These are phyloP conservation scores for Helogale parvula DNA, from an alignment of 2,113 vertebrate genomes.

Conservation along the genomic window DNA sequence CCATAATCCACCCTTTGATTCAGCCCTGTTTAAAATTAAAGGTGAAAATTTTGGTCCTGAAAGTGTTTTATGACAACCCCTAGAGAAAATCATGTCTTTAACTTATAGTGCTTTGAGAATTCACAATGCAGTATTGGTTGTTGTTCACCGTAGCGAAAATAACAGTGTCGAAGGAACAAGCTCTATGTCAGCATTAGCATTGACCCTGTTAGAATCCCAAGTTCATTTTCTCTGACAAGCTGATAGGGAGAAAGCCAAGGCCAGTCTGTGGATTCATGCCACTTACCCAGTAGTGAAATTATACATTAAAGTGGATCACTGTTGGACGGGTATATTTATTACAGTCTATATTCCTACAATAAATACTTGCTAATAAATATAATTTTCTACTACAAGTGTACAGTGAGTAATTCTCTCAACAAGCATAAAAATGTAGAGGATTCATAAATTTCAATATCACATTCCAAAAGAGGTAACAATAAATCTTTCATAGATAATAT, in stretches of 20 bases:
- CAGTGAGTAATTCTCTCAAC: neutral
- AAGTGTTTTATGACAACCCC: neutral
- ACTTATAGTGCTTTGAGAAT: constrained; percentile 20
- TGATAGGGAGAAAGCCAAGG: constrained; percentile 23
- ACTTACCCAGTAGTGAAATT: neutral
- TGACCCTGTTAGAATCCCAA: neutral
- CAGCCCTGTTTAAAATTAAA: constrained; percentile 40
- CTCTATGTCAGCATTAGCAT: neutral
- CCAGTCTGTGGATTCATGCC: neutral
- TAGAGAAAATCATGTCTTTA: constrained; percentile 8
- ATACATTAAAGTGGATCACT: neutral
- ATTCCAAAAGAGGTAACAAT: neutral
- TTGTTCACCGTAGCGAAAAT: constrained; percentile 8
- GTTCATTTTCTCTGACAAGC: constrained; percentile 6
- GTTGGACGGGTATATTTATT: neutral
- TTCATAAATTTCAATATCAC: neutral
- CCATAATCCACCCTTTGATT: constrained; percentile 16
- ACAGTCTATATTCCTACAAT: neutral
- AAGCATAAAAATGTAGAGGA: neutral
- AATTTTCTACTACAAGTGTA: constrained; percentile 7
- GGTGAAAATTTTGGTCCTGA: constrained; percentile 22
- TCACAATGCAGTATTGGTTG: neutral
- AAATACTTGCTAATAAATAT: neutral
- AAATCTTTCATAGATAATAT: constrained; percentile 9
- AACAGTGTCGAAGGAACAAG: neutral